Conservation (phyloP, 2,797 vertebrate species). For the Ceyx erithaca region DNA sequence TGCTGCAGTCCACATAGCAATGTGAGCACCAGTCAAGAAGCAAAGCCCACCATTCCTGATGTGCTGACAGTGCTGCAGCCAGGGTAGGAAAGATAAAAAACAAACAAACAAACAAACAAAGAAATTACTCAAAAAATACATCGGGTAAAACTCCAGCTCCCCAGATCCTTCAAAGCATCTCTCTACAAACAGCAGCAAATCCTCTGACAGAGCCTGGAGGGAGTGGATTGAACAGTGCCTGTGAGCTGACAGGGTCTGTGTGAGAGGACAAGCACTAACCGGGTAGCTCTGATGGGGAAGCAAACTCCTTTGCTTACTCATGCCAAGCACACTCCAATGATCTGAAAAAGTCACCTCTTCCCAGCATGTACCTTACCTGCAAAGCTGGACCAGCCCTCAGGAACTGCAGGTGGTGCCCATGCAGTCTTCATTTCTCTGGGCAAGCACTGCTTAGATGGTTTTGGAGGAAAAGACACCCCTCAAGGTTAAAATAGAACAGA, state of each 20-base stretch:
- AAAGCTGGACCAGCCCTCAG: not conserved
- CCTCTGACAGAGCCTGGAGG: not conserved
- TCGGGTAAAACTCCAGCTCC: not conserved
- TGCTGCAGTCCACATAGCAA: not conserved
- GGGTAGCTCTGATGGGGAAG: not conserved
- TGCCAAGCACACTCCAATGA: not conserved
- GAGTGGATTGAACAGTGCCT: not conserved
- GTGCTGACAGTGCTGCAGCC: not conserved
- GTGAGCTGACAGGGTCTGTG: not conserved
- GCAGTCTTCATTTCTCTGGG: not conserved
- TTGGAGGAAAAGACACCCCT: not conserved
- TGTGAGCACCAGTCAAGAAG: not conserved
- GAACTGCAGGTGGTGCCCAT: not conserved
- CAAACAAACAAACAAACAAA: too few species aligned
- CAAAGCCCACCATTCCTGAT: not conserved
- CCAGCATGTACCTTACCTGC: not conserved
- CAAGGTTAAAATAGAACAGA: not conserved
- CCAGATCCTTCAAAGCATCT: not conserved
- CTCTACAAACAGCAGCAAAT: conserved; percentile 30
- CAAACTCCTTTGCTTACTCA: not conserved
- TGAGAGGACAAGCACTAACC: not conserved
- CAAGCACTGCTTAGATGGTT: not conserved
- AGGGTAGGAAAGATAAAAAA: not conserved
- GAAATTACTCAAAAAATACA: not conserved
- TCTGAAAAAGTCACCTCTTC: not conserved